Conservation (phyloP, 2,113 vertebrate genomes). For the Leptobrachium ailaonicum region DNA sequence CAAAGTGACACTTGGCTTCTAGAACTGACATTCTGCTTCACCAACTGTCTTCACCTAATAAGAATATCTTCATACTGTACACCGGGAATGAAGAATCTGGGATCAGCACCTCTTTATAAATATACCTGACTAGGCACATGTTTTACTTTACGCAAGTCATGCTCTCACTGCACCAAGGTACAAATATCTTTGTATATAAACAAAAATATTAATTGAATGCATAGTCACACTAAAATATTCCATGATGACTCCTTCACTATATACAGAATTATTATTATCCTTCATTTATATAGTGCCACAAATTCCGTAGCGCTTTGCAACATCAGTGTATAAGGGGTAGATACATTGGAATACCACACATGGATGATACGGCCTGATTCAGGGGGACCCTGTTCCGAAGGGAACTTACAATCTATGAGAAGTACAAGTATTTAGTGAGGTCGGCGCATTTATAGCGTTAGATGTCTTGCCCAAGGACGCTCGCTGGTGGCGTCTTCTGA, state of each 20-base stretch:
- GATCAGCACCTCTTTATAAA: conserved; percentile 23
- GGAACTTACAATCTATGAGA: no score
- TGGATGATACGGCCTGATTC: no score
- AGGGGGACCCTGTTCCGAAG: no score
- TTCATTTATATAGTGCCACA: no score
- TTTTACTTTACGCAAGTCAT: conserved; percentile 13
- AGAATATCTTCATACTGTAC: neutral
- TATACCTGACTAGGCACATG: conserved; percentile 15
- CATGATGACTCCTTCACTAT: neutral
- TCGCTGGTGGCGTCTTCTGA: no score
- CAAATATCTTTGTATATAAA: neutral
- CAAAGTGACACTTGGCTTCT: conserved; percentile 10
- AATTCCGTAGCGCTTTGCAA: no score
- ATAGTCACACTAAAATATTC: neutral
- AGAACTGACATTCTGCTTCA: neutral
- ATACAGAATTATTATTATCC: neutral
- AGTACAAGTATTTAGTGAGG: no score
- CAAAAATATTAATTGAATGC: neutral
- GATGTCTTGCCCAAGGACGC: no score
- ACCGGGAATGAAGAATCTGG: conserved; percentile 7
- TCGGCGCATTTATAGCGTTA: no score
- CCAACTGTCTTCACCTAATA: no score
- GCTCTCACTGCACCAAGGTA: neutral
- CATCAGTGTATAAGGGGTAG: no score
- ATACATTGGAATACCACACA: no score